Evolutionary conservation across 1,140 invertebrate species (phyloP).

Genomic region (Drosophila elegans): DNA sequence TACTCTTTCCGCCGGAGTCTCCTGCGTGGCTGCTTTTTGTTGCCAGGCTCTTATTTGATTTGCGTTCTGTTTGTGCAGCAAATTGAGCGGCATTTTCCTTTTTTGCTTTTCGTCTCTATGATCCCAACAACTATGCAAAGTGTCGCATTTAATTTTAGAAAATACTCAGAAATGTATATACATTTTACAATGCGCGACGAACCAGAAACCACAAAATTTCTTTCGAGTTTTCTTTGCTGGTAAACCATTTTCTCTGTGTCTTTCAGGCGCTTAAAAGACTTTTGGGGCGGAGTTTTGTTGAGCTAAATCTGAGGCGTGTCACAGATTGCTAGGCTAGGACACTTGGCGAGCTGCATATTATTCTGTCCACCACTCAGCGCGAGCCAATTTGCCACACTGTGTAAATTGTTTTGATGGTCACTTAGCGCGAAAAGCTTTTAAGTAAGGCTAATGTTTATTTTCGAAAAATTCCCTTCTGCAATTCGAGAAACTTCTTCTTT

Average conservation of each 20-base stretch:
- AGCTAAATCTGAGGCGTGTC: not conserved
- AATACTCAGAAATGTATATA: constrained; percentile 6
- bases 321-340: too few species aligned
- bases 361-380: not conserved
- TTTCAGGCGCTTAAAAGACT: not conserved
- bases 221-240: constrained; percentile 21
- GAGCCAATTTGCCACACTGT: not conserved
- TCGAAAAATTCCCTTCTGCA: not conserved
- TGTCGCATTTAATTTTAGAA: constrained; percentile 47
- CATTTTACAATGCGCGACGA: constrained; percentile 17
- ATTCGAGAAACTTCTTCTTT: not conserved
- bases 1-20: constrained; percentile 16
- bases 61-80: constrained; percentile 72
- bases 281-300: too few species aligned
- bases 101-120: constrained; percentile 25
- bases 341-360: not conserved
- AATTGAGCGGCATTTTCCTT: constrained; percentile 77
- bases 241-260: constrained; percentile 38
- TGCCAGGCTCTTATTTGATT: constrained; percentile 63
- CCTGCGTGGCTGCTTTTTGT: constrained; percentile 32
- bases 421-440: constrained; percentile 35
- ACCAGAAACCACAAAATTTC: constrained; percentile 21
- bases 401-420: constrained; percentile 22
- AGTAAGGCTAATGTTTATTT: constrained; percentile 44
- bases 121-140: constrained; percentile 11